These are phyloP conservation scores for Tetragnatha montana DNA, from an alignment of 2,888 invertebrate species.

Conservation along the genomic window DNA sequence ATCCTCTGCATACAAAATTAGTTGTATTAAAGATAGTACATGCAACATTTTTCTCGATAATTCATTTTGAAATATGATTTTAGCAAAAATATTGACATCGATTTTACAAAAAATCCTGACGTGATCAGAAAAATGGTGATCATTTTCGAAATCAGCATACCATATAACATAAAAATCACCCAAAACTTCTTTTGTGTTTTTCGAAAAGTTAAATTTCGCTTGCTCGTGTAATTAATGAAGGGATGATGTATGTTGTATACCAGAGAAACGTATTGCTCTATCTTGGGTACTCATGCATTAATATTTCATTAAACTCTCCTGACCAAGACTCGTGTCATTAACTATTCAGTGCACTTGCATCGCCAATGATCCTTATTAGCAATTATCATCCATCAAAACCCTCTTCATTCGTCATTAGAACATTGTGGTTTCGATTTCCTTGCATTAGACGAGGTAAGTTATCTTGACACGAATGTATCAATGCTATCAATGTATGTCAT, in stretches of 20 bases:
- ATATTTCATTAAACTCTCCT: not conserved
- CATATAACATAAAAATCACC: too few relatives aligned
- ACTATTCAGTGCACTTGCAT: not conserved
- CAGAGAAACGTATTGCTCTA: not conserved
- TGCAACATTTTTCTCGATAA: too few relatives aligned
- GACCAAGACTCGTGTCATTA: not conserved
- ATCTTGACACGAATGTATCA: not conserved
- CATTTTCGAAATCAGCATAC: too few relatives aligned
- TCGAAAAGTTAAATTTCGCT: too few relatives aligned
- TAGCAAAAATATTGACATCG: too few relatives aligned
- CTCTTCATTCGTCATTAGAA: slow-evolving; percentile 10
- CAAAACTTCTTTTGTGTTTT: too few relatives aligned
- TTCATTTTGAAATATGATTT: too few relatives aligned
- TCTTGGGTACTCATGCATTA: not conserved
- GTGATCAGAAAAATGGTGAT: too few relatives aligned
- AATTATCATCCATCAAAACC: not conserved
- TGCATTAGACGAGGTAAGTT: not conserved
- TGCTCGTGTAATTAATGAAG: too few relatives aligned
- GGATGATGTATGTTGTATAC: not conserved
- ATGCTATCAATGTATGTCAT: not conserved
- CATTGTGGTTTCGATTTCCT: not conserved
- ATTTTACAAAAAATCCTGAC: too few relatives aligned
- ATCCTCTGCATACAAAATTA: too few relatives aligned
- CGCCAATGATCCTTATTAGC: not conserved
- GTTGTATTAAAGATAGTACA: too few relatives aligned